Percentiles rank a stretch among this genome's conserved stretches.
Evolutionary conservation across 2,888 invertebrate genomes (phyloP).

Genomic region (Chrysolina americana): DNA sequence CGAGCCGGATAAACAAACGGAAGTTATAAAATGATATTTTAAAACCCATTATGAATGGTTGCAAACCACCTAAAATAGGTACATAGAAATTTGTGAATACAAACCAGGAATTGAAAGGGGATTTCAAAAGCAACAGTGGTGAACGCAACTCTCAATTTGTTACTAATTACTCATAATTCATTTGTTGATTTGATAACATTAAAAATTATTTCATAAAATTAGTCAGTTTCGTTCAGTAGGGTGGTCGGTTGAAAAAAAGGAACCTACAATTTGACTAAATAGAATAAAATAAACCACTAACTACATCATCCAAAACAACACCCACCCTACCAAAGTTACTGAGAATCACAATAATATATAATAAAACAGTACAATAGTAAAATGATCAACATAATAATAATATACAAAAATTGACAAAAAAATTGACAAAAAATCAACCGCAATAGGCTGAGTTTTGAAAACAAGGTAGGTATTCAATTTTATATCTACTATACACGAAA

Average conservation of each 20-base stretch:
- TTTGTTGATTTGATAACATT: conserved; percentile 6
- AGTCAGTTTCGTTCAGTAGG: conserved; percentile 62
- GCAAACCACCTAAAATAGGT: too few relatives aligned
- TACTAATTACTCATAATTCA: background rate
- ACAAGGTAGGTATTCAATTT: conserved; percentile 10
- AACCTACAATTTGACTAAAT: conserved; percentile 20
- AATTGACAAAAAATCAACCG: background rate
- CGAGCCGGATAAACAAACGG: background rate
- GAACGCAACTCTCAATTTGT: conserved; percentile 12
- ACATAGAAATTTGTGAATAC: too few relatives aligned
- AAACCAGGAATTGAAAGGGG: too few relatives aligned
- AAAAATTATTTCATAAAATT: conserved; percentile 34
- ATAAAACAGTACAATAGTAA: conserved; percentile 31
- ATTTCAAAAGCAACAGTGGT: background rate
- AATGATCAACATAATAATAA: conserved; percentile 50
- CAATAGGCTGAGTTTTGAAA: conserved; percentile 10
- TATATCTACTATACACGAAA: conserved; percentile 16
- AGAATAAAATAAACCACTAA: conserved; percentile 38
- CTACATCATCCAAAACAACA: conserved; percentile 53
- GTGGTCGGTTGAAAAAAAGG: conserved; percentile 58
- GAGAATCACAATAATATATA: conserved; percentile 56
- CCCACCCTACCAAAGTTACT: conserved; percentile 69
- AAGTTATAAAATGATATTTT: too few relatives aligned
- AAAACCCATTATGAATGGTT: too few relatives aligned
- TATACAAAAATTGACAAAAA: conserved; percentile 41